phyloP scores from a whole-genome alignment of 2,888 invertebrate species.

The Coleophora flavipennella region DNA sequence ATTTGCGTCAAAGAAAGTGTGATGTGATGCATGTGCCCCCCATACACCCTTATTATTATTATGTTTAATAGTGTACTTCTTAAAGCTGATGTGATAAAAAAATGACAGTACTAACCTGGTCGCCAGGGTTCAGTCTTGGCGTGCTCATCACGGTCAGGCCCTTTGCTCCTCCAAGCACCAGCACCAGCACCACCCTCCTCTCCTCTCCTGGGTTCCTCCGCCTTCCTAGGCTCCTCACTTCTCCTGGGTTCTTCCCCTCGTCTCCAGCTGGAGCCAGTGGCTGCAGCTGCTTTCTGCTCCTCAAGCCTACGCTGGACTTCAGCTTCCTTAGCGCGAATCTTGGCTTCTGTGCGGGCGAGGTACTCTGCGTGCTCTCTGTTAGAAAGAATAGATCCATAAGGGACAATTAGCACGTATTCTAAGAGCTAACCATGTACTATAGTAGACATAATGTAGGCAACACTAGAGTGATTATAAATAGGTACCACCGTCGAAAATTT shows the following conservation, averaged over 20 bases:
- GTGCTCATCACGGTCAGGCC: constrained; percentile 18
- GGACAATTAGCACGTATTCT: too few species aligned
- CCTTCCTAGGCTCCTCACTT: constrained; percentile 17
- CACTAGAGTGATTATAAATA: too few species aligned
- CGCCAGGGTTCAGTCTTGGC: constrained; percentile 31
- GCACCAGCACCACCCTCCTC: constrained; percentile 10
- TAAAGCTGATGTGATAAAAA: too few species aligned
- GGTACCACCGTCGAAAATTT: neutral
- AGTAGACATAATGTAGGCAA: too few species aligned
- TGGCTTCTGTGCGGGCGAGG: constrained; percentile 76
- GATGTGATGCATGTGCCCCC: too few species aligned
- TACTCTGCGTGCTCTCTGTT: constrained; percentile 76
- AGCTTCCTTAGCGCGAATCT: constrained; percentile 78
- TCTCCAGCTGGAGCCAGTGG: constrained; percentile 25
- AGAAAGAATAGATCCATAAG: neutral
- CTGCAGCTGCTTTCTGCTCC: constrained; percentile 34
- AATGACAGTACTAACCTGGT: constrained; percentile 29
- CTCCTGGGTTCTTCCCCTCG: constrained; percentile 11
- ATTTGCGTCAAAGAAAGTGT: too few species aligned
- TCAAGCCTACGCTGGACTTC: constrained; percentile 77
- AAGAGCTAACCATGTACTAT: too few species aligned
- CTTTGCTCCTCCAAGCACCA: neutral
- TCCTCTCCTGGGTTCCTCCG: constrained; percentile 19
- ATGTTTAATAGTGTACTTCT: too few species aligned
- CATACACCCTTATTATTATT: too few species aligned